Base-by-base conservation (phyloP, 2,797 vertebrate genomes). In the Spondyliosoma cantharus region DNA sequence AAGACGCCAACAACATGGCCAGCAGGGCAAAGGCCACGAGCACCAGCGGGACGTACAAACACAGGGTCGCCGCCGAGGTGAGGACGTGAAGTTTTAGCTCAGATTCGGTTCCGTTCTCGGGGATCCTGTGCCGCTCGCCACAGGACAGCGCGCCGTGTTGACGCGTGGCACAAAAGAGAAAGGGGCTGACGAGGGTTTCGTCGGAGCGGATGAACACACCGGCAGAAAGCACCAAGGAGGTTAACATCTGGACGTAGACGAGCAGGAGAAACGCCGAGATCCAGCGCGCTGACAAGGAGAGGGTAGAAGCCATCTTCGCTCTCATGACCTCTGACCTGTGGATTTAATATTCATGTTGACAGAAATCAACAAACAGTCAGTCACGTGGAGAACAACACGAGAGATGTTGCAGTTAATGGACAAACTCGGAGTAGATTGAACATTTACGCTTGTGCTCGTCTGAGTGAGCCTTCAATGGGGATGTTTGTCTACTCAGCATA, bases 1-100 rank as follows among this genome's bases (percentile, higher is more conserved):
- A 84, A 20, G 49, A 60, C 20, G 83, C 65, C 0, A 86, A 73
- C 45, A 88, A 19, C 61, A 75, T 5, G n/a, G 77, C 62, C 61
- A 92, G 67, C 45, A 86, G 61, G n/a, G 83, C 82, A 63, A 93
- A 92, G 48, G 59, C 56, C 71, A 90, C 80, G 0, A 92, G 73
- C 61, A 80, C 80, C 60, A 91, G 0, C 3, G 88, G 76, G 20
- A 27, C 7, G 17, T 82, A 87, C 43, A 89, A 58, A 49, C 56
- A 19, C 25, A 89, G 14, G 12, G 2, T 32, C 2, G 80, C 58
- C 0, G 5, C 24, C 1, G 14, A 2, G 6, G 5, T 1, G 3
- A 63, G 8, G 29, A 63, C 8, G 50, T 49, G 27, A 16, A 52
- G 77, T 15, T 53, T 24, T 16, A 7, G 19, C 42, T 20, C 0